Evolutionary conservation across 2,113 vertebrate species (phyloP).

Genomic region (Glaucidium brasilianum): DNA sequence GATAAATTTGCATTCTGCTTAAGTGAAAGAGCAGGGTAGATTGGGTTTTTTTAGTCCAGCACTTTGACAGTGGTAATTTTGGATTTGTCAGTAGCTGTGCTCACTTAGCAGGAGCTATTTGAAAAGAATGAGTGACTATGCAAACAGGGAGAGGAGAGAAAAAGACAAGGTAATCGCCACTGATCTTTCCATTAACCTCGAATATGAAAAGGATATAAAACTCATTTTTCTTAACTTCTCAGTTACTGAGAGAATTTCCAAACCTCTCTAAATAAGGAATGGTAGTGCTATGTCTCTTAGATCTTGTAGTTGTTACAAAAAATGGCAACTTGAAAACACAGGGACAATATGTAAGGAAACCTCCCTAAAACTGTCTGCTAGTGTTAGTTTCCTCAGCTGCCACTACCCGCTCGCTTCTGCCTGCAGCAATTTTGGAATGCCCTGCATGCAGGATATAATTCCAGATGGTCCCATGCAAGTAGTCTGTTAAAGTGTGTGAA

Average conservation of each 20-base stretch:
- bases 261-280: neutral
- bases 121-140: neutral
- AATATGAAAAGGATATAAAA: neutral
- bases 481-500: neutral
- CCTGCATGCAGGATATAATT: neutral
- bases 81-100: neutral
- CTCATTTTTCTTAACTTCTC: neutral
- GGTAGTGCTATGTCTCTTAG: neutral
- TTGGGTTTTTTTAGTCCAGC: neutral
- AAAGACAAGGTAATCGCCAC: neutral
- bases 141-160: neutral
- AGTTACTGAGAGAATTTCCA: neutral
- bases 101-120: neutral
- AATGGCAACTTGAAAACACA: neutral
- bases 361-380: neutral
- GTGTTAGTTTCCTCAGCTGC: neutral
- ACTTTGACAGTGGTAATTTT: neutral
- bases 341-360: neutral
- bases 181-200: neutral
- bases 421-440: neutral
- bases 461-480: neutral
- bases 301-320: neutral
- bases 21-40: neutral
- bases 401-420: rapidly evolving
- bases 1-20: neutral